Conservation (phyloP, 2,113 vertebrate genomes). For the Bostrychus sinensis region DNA sequence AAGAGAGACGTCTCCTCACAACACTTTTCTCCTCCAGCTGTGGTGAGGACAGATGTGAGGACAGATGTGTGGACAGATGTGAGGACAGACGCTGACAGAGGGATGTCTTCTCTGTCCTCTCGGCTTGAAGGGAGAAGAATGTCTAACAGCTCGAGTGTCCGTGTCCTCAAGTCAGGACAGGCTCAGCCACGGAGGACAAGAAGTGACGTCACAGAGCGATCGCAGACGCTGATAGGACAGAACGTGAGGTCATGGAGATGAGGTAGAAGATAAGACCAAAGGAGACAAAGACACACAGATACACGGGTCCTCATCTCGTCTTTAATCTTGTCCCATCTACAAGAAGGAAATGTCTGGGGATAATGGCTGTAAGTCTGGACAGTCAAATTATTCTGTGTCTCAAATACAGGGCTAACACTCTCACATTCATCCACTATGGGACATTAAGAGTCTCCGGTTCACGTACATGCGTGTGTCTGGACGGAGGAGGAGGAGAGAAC, state of each 20-base stretch:
- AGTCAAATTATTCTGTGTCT: no score
- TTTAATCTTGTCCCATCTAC: constrained; percentile 40
- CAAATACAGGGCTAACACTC: no score
- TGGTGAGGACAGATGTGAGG: constrained; percentile 54
- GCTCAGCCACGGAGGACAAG: constrained; percentile 41
- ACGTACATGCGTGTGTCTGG: no score
- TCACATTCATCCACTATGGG: no score
- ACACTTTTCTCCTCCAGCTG: constrained; percentile 40
- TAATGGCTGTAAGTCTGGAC: no score
- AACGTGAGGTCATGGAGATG: constrained; percentile 70
- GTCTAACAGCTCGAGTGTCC: constrained; percentile 18
- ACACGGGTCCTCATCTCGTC: constrained; percentile 45
- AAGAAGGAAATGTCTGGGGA: constrained; percentile 25
- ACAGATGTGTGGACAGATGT: no score
- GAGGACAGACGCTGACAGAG: no score
- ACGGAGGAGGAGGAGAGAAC: no score
- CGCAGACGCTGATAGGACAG: constrained; percentile 71
- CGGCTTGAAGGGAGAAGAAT: constrained; percentile 47
- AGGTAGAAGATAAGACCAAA: constrained; percentile 68
- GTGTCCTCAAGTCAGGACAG: constrained; percentile 33
- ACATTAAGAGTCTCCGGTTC: no score
- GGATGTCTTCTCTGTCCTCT: constrained; percentile 20
- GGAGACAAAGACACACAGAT: constrained; percentile 52
- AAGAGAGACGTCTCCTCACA: constrained; percentile 40
- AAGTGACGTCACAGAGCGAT: constrained; percentile 75